A percentile compares a stretch with the other conserved stretches of the same genome.
Conservation (phyloP, 53 echinoderm and acorn worm species). For the Echinometra lucunter region DNA sequence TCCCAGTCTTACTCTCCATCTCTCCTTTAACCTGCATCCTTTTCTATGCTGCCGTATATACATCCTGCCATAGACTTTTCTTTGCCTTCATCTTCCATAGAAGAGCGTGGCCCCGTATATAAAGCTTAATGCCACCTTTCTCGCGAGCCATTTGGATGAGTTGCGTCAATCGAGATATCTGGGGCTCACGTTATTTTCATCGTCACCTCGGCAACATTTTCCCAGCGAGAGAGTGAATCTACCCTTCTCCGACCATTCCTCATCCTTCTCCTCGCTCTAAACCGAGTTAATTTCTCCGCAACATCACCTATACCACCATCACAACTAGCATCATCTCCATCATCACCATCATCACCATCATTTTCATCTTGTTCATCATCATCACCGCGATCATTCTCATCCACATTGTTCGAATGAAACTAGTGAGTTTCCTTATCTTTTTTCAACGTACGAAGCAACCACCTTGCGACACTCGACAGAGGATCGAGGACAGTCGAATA, state of each 20-base stretch:
- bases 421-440: background rate
- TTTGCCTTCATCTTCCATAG: background rate
- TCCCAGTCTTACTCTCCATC: slow-evolving; percentile 22
- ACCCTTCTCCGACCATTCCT: background rate
- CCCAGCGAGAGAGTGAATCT: background rate
- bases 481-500: background rate
- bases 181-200: background rate
- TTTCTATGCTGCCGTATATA: background rate
- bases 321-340: background rate
- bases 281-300: background rate
- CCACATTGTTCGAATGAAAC: background rate
- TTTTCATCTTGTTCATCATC: background rate
- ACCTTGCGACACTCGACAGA: background rate
- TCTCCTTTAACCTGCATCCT: background rate
- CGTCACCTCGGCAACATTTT: background rate
- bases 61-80: background rate
- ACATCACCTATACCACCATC: background rate
- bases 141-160: slow-evolving; percentile 43
- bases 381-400: background rate
- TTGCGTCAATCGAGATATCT: background rate
- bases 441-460: background rate
- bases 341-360: background rate
- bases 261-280: background rate
- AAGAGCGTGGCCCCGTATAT: slow-evolving; percentile 36
- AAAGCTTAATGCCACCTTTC: slow-evolving; percentile 4